Evolutionary conservation across 2,888 invertebrate genomes (phyloP).

Genomic region (Choristoneura rosaceana): DNA sequence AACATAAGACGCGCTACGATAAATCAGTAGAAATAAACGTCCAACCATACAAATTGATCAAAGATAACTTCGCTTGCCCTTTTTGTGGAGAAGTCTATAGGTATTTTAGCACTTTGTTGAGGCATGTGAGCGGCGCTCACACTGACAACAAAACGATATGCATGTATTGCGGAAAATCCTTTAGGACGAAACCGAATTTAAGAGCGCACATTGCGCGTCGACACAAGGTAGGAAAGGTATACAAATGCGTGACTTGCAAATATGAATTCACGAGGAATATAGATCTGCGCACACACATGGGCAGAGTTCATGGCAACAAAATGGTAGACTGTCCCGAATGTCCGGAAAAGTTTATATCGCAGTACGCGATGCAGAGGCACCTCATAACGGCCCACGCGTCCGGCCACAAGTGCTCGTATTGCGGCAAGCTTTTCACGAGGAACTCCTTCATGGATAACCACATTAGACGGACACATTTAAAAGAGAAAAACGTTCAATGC

Average conservation of each 20-base stretch:
- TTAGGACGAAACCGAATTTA: conserved; percentile 66
- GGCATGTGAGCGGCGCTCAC: conserved; percentile 64
- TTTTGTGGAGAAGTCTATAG: conserved; percentile 61
- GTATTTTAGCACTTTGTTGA: conserved; percentile 65
- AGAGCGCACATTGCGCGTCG: conserved; percentile 62
- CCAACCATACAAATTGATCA: conserved; percentile 62
- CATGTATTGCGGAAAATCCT: conserved; percentile 66
- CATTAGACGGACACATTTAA: conserved; percentile 65
- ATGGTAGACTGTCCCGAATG: conserved; percentile 62
- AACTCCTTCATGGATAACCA: conserved; percentile 71
- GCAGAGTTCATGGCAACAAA: conserved; percentile 63
- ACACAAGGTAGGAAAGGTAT: conserved; percentile 56
- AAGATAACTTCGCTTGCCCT: conserved; percentile 67
- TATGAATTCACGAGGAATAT: conserved; percentile 55
- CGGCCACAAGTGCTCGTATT: conserved; percentile 68
- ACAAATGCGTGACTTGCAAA: conserved; percentile 62
- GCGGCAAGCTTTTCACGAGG: conserved; percentile 65
- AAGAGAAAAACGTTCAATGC: conserved; percentile 73
- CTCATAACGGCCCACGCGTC: conserved; percentile 59
- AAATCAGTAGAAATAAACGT: conserved; percentile 57
- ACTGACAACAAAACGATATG: conserved; percentile 69
- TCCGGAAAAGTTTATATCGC: conserved; percentile 64
- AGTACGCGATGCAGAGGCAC: conserved; percentile 67
- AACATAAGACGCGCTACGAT: conserved; percentile 61
- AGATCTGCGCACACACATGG: conserved; percentile 62